Base-by-base conservation (phyloP, 1,140 invertebrate species). In the Dinoponera quadriceps region DNA sequence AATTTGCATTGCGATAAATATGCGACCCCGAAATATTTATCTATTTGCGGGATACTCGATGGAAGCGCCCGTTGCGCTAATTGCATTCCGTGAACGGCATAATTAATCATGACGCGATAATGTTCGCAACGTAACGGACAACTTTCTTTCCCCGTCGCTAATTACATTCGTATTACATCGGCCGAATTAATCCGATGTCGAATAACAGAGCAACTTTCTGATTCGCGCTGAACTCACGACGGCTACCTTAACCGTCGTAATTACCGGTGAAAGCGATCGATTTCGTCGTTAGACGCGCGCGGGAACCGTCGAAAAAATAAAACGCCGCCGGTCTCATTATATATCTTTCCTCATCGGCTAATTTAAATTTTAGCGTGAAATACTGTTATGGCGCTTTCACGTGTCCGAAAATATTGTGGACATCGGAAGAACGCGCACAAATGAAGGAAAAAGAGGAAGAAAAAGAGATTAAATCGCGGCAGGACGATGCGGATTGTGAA, bases 211-310 rank as follows among this genome's bases (percentile, higher is more conserved):
- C 65, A 65, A 77, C 71, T 77, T 85, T 83, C 85, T 51, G 57
- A 75, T 83, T 65, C 69, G 66, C 84, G 77, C 69, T 81, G 60
- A 72, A 54, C 62, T n/a, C 27, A 29, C 16, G 60, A 75, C 38
- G 72, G 74, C 33, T 75, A 38, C 27, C 33, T 82, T 63, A 65
- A 82, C 69, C 55, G 66, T 68, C 59, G 44, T 85, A 85, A 86
- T 86, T 86, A 87, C 44, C 44, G 33, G 78, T 60, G 84, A 85
- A 86, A 83, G 77, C 59, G 57, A 75, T 69, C 69, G 84, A 74
- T 86, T 55, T 27, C 38, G 63, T 22, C 55, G 59, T 48, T 74
- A 74, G 71, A 55, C 13, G 48, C 29, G 62, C 13, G 48, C 20
- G 62, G 49, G 57, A 38, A 66, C 16, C 22, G 29, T 55, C 74